Conservation (phyloP, 2,888 invertebrate species). For the Troides helena region DNA sequence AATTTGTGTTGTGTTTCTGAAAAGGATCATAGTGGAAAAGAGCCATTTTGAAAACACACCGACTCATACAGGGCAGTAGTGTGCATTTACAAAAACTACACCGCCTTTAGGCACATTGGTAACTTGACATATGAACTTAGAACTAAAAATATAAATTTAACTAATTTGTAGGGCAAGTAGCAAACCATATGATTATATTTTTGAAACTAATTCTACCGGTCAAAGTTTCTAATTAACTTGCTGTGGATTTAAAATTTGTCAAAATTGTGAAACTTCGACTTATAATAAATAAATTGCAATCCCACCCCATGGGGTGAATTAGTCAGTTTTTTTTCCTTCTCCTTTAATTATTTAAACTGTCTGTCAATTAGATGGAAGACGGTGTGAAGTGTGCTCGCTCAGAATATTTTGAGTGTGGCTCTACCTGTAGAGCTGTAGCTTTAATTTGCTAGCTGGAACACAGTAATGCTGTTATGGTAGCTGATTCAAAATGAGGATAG, state of each 20-base stretch:
- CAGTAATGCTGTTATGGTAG: too few species aligned
- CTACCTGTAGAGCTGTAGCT: too few species aligned
- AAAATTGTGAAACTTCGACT: slow-evolving; percentile 74
- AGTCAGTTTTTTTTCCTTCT: slow-evolving; percentile 41
- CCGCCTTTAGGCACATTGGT: slow-evolving; percentile 60
- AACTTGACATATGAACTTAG: slow-evolving; percentile 63
- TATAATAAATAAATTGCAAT: slow-evolving; percentile 71
- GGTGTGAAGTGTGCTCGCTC: neutral
- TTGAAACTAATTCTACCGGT: slow-evolving; percentile 69
- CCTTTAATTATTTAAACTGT: neutral
- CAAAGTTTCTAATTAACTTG: slow-evolving; percentile 66
- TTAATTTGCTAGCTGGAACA: too few species aligned
- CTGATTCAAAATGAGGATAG: too few species aligned
- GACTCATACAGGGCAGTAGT: slow-evolving; percentile 75
- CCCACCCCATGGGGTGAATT: slow-evolving; percentile 57
- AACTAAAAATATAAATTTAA: slow-evolving; percentile 56
- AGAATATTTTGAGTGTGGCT: too few species aligned
- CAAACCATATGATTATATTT: slow-evolving; percentile 67
- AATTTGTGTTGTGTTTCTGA: slow-evolving; percentile 93
- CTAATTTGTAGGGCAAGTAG: slow-evolving; percentile 65
- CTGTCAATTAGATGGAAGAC: neutral
- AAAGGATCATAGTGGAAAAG: slow-evolving; percentile 90
- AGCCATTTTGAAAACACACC: slow-evolving; percentile 94
- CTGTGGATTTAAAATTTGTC: slow-evolving; percentile 71
- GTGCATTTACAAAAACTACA: slow-evolving; percentile 65